Conservation (phyloP, 2,888 invertebrate species). For the Latrodectus elegans region DNA sequence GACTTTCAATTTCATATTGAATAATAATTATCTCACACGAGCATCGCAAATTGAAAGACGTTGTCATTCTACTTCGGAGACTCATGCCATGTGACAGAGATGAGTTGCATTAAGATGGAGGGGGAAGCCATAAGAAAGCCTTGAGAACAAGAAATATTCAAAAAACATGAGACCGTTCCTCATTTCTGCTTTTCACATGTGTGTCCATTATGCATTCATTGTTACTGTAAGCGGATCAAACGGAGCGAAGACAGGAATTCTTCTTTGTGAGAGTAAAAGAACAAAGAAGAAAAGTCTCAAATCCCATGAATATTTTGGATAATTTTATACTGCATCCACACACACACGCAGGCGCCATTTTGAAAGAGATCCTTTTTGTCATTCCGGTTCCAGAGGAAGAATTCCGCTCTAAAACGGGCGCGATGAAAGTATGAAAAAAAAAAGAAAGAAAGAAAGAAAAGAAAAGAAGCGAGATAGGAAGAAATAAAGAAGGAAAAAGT, state of each 20-base stretch:
- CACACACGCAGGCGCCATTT: slow-evolving; percentile 4
- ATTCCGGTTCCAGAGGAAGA: slow-evolving; percentile 37
- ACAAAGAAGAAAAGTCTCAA: slow-evolving; percentile 13
- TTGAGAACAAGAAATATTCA: not conserved
- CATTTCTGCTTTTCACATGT: slow-evolving; percentile 13
- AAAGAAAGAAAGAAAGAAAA: not conserved
- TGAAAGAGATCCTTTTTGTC: slow-evolving; percentile 39
- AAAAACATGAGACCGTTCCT: slow-evolving; percentile 16
- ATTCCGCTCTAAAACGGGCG: slow-evolving; percentile 11
- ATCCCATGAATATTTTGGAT: slow-evolving; percentile 64
- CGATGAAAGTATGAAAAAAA: not conserved
- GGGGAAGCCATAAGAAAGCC: not conserved
- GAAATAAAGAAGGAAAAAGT: slow-evolving; percentile 10
- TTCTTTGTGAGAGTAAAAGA: not conserved
- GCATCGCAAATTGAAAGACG: no score
- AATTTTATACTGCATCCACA: slow-evolving; percentile 24
- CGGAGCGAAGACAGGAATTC: slow-evolving; percentile 37
- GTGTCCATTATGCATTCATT: slow-evolving; percentile 56
- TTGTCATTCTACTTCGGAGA: no score
- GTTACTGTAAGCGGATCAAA: slow-evolving; percentile 62
- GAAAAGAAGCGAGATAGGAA: not conserved
- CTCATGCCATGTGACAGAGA: no score
- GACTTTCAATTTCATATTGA: no score
- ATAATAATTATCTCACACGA: no score
- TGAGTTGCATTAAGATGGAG: not conserved